phyloP scores from a whole-genome alignment of 1,140 invertebrate species.

The Cylas formicarius region DNA sequence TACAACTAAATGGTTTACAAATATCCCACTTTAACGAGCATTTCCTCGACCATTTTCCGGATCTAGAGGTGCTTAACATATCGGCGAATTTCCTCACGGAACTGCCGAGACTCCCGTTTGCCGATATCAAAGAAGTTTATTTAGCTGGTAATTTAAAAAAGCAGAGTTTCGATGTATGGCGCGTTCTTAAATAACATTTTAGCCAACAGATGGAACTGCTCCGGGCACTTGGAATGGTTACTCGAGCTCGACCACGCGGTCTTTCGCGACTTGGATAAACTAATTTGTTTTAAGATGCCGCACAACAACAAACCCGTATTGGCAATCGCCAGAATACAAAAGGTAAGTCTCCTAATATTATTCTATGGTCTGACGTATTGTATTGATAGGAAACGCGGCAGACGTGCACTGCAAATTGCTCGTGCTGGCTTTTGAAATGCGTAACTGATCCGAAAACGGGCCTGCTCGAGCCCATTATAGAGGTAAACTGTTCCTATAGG shows the following conservation, averaged over 20 bases:
- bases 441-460: constrained; percentile 39
- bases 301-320: constrained; percentile 37
- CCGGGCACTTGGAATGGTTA: constrained; percentile 49
- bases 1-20: constrained; percentile 13
- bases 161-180: constrained; percentile 3
- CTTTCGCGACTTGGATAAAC: constrained; percentile 46
- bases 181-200: constrained; percentile 18
- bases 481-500: constrained; percentile 51
- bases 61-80: constrained; percentile 19
- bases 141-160: constrained; percentile 15
- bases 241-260: constrained; percentile 41
- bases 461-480: constrained; percentile 43
- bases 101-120: constrained; percentile 11
- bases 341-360: constrained; percentile 37
- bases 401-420: constrained; percentile 35
- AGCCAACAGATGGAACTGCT: constrained; percentile 56
- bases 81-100: constrained; percentile 17
- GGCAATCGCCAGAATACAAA: constrained; percentile 49
- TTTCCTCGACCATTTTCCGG: constrained; percentile 19
- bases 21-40: constrained; percentile 18
- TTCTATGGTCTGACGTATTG: neutral
- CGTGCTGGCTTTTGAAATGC: constrained; percentile 44
- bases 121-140: constrained; percentile 11
- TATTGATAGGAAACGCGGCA: constrained; percentile 27
- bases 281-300: constrained; percentile 41